Conservation (phyloP, 2,888 invertebrate genomes). For the Hirtodrosophila duncani region DNA sequence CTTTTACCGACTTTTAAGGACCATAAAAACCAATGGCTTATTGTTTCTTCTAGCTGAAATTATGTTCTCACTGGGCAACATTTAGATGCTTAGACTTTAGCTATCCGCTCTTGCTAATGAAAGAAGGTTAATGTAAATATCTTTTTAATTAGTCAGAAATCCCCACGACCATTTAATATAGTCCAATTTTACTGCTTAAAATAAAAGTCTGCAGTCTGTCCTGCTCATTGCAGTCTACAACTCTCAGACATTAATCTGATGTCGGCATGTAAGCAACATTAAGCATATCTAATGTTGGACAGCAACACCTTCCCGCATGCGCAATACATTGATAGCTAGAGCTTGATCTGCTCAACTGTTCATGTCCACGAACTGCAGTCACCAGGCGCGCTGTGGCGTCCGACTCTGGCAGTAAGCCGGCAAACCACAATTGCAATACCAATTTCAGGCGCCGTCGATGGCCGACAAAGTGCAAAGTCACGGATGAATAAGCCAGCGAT, state of each 20-base stretch:
- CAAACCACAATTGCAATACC: slow-evolving; percentile 32
- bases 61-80: no score
- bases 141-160: no score
- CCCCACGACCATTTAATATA: no score
- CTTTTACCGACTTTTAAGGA: no score
- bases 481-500: slow-evolving; percentile 61
- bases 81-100: no score
- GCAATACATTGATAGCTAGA: slow-evolving; percentile 30
- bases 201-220: slow-evolving; percentile 21
- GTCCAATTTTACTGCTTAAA: no score
- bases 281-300: slow-evolving; percentile 52
- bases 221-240: slow-evolving; percentile 20
- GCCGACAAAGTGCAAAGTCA: slow-evolving; percentile 70
- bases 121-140: no score
- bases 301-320: slow-evolving; percentile 59
- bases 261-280: slow-evolving; percentile 53
- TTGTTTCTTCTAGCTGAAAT: no score
- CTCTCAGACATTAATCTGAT: slow-evolving; percentile 10
- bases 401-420: not conserved
- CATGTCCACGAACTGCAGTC: slow-evolving; percentile 1
- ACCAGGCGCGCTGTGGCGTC: slow-evolving; percentile 35
- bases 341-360: slow-evolving; percentile 19
- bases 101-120: no score
- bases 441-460: slow-evolving; percentile 15
- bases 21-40: no score